These are phyloP conservation scores for Harpalus rubripes DNA, from an alignment of 2,888 invertebrate species.

Conservation along the genomic window DNA sequence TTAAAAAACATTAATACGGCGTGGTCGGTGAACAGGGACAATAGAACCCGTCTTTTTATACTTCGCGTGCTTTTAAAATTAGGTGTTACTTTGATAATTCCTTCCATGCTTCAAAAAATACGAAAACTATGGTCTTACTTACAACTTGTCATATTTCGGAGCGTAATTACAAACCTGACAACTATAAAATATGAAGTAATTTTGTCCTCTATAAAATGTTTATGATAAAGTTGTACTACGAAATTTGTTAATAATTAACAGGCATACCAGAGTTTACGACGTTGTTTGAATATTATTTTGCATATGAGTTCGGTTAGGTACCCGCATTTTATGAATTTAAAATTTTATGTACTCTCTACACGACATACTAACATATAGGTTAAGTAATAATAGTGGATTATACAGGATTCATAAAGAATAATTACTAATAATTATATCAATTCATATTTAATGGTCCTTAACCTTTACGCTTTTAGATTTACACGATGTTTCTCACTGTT, in stretches of 20 bases:
- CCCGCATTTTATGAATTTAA: constrained; percentile 40
- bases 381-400: constrained; percentile 15
- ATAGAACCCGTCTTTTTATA: constrained; percentile 30
- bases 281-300: constrained; percentile 9
- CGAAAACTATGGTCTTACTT: constrained; percentile 4
- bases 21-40: constrained; percentile 35
- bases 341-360: constrained; percentile 24
- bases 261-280: constrained; percentile 20
- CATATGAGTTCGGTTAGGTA: constrained; percentile 21
- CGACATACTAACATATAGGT: background rate
- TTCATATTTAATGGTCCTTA: constrained; percentile 21
- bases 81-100: constrained; percentile 39
- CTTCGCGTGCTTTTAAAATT: constrained; percentile 27
- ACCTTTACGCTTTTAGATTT: constrained; percentile 9
- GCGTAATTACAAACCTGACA: background rate
- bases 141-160: constrained; percentile 6
- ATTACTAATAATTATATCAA: constrained; percentile 28
- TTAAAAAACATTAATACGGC: constrained; percentile 42
- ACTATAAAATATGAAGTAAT: constrained; percentile 7
- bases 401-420: constrained; percentile 12
- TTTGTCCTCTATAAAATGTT: constrained; percentile 20
- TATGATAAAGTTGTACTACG: constrained; percentile 27
- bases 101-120: constrained; percentile 27
- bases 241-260: constrained; percentile 32
- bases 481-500: background rate